Percentiles rank a stretch among this genome's conserved stretches.
Evolutionary conservation across 2,113 vertebrate genomes (phyloP).

Genomic region (human): DNA sequence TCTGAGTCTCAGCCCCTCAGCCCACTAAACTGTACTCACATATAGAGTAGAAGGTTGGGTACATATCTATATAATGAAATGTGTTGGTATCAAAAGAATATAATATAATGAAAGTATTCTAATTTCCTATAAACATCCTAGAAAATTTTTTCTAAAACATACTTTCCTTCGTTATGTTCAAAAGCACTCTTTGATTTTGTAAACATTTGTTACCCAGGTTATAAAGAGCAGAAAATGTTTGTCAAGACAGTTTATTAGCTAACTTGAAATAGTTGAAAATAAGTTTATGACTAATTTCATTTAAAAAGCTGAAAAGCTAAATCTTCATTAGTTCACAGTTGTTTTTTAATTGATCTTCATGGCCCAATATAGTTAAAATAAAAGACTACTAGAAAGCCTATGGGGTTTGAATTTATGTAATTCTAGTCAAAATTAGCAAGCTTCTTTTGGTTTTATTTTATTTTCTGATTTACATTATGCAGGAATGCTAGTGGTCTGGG

Average conservation of each 20-base stretch:
- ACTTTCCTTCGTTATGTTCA: neutral
- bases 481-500: slow-evolving; percentile 1
- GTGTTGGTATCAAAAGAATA: neutral
- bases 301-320: neutral
- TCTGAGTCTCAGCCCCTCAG: neutral
- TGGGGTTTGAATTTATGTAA: neutral
- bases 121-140: neutral
- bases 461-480: neutral
- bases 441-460: slow-evolving; percentile 16
- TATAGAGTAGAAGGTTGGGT: neutral
- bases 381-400: neutral
- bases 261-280: slow-evolving; percentile 35
- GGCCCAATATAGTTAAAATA: neutral
- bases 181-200: neutral
- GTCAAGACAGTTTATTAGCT: neutral
- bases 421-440: neutral
- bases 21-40: neutral
- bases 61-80: neutral
- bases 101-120: neutral
- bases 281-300: neutral
- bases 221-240: neutral
- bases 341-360: slow-evolving; percentile 6
- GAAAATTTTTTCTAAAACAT: neutral
- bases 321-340: neutral
- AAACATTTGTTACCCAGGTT: neutral